These are phyloP conservation scores for Erythrolamprus reginae DNA, from an alignment of 2,113 vertebrate genomes.

Conservation along the genomic window DNA sequence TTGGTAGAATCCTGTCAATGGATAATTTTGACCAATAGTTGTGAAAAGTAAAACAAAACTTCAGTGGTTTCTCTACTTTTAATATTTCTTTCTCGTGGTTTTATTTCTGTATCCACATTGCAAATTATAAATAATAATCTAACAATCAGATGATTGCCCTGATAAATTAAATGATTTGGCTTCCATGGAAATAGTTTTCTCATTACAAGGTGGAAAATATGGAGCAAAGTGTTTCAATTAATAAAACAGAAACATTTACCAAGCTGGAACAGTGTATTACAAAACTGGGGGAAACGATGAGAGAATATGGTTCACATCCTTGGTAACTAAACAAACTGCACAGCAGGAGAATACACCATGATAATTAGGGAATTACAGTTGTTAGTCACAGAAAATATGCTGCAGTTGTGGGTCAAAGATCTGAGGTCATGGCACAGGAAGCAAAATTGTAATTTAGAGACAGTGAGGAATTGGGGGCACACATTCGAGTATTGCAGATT, in stretches of 20 bases:
- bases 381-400: constrained; percentile 73
- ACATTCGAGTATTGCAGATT: constrained; percentile 42
- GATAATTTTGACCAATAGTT: constrained; percentile 5
- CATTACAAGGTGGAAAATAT: constrained; percentile 28
- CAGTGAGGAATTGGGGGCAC: constrained; percentile 53
- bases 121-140: neutral
- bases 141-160: neutral
- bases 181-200: neutral
- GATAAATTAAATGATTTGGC: neutral
- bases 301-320: constrained; percentile 52
- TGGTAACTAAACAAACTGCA: constrained; percentile 69
- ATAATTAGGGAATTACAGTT: constrained; percentile 73
- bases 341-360: constrained; percentile 73
- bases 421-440: constrained; percentile 70
- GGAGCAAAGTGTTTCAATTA: constrained; percentile 24
- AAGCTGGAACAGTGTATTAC: constrained; percentile 44
- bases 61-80: neutral
- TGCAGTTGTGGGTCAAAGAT: constrained; percentile 69
- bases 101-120: constrained; percentile 2
- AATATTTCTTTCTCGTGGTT: neutral
- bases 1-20: neutral
- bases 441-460: constrained; percentile 75
- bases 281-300: constrained; percentile 22
- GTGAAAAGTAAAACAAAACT: constrained; percentile 14
- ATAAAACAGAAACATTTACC: constrained; percentile 52